Evolutionary conservation across 92 coral and sea anemone genomes (phyloP), one percentile per base, ranked within the genome.

Genomic region (Siderastrea radians): DNA sequence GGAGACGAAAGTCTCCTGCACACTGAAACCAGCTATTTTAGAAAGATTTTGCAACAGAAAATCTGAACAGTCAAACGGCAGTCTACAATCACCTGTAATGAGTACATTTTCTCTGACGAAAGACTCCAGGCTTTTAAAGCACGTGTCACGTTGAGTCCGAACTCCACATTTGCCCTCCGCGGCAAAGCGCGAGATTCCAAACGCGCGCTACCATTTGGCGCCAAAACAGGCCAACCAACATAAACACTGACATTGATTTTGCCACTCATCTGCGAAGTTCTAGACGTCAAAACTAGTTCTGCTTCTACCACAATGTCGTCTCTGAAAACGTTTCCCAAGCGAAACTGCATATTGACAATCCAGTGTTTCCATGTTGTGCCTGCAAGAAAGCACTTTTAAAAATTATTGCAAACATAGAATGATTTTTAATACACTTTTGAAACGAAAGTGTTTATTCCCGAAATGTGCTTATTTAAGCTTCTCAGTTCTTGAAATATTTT

Each of bases 291-390:
- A 11, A 75, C 49, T 8, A 75, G 65, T 44, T 75, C 66, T 26
- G 79, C 79, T 53, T 75, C 79, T 15, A 55, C 64, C 5, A 74
- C 44, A 3, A 11, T 26, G 38, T 26, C 38, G 38, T 26, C 38
- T 26, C 38, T 51, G 78, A 73, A 73, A 26, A 43, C 60, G 78
- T 52, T 73, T 49, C 81, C 81, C 66, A 77, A 43, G 5, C n/a
- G 68, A 77, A 77, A 77, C 52, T 77, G 51, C 81, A 77, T 26
- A 7, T 77, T 26, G 53, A 77, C 19, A 3, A 17, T 58, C 2
- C 67, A 77, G 13, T 49, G 64, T 58, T 77, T 15, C 81, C 81
- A 77, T 15, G 19, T 58, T 1, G 81, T 77, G 26, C 13, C 81
- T 77, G 15, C 14, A 73, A n/a, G 46, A 73, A 73, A 73, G 38